Evolutionary conservation across 2,888 invertebrate species (phyloP), one percentile per base, ranked within the genome.

Genomic region (Lycia hirtaria): DNA sequence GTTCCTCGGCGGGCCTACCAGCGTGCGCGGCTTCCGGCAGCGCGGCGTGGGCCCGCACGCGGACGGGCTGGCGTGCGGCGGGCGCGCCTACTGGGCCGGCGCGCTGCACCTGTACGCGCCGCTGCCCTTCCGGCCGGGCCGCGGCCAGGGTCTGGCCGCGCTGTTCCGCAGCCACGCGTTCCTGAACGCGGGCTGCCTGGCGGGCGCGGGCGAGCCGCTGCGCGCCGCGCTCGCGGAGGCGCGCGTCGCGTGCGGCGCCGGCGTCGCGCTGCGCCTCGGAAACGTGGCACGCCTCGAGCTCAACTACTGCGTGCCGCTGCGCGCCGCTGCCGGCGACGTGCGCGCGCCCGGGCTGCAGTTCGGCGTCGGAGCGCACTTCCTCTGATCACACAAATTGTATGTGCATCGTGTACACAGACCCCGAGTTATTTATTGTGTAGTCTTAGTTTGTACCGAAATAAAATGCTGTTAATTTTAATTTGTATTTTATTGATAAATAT

Each of bases 81-180:
- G 96, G 4, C 93, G 94, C 76, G 93, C 93, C 35, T 98, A 96
- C 87, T 98, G 98, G 97, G 95, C 97, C 10, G 93, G 94, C 2
- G 98, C 96, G 0, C 79, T 97, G 9, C 99, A 99, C 89, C 75
- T 98, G 22, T 99, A 96, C 92, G 94, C 96, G 1, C 98, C 98
- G 7, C 93, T 99, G 56, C 98, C 98, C 12, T 98, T 98, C 87
- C 93, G 94, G 64, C 95, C 96, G 2, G 95, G 96, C 9, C 93
- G 94, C 72, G 95, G 94, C 72, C 95, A 95, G 37, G 95, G 96
- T 5, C 93, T 98, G 65, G 96, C 96, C 0, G 96, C 97, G 67
- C 93, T 97, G 68, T 96, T 99, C 82, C 94, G 97, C 60, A 94
- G 97, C 33, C 99, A 99, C 87, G 92, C 96, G 52, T 99, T 99